Evolutionary conservation across 2,113 vertebrate species (phyloP).

Genomic region (Speoplatyrhinus poulsoni): DNA sequence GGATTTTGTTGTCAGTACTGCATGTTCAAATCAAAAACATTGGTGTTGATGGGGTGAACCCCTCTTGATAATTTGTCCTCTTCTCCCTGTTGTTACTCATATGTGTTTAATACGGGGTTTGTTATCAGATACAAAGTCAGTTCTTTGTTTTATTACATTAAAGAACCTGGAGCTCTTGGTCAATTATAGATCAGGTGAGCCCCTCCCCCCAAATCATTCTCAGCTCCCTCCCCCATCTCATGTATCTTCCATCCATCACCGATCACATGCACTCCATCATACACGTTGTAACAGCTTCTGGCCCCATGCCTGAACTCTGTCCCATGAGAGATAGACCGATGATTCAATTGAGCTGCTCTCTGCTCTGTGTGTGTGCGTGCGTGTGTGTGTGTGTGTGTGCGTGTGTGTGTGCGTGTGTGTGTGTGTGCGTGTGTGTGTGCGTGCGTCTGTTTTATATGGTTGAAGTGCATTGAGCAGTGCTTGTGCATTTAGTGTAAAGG

Average conservation of each 20-base stretch:
- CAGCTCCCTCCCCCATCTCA: background rate
- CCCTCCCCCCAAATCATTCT: background rate
- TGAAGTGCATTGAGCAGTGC: background rate
- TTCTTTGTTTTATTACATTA: background rate
- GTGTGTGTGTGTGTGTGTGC: constrained; percentile 9
- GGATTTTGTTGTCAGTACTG: too few relatives aligned
- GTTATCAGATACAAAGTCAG: background rate
- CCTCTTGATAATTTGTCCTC: background rate
- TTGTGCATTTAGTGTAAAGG: constrained; percentile 31
- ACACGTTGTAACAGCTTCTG: constrained; percentile 28
- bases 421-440: background rate
- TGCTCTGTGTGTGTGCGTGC: background rate
- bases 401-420: constrained; percentile 9
- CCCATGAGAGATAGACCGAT: constrained; percentile 38
- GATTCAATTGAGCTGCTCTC: constrained; percentile 29
- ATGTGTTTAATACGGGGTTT: background rate
- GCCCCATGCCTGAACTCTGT: constrained; percentile 16
- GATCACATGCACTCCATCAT: constrained; percentile 29
- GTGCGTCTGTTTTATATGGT: background rate
- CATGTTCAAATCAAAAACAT: background rate
- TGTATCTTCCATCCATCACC: constrained; percentile 16
- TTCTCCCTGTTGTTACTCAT: background rate
- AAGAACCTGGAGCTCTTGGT: too few relatives aligned
- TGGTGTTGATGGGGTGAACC: background rate
- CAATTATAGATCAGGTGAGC: background rate